A percentile compares a stretch with the other conserved stretches of the same genome.
phyloP scores from a whole-genome alignment of 2,888 invertebrate genomes.

The Pimpla rufipes region DNA sequence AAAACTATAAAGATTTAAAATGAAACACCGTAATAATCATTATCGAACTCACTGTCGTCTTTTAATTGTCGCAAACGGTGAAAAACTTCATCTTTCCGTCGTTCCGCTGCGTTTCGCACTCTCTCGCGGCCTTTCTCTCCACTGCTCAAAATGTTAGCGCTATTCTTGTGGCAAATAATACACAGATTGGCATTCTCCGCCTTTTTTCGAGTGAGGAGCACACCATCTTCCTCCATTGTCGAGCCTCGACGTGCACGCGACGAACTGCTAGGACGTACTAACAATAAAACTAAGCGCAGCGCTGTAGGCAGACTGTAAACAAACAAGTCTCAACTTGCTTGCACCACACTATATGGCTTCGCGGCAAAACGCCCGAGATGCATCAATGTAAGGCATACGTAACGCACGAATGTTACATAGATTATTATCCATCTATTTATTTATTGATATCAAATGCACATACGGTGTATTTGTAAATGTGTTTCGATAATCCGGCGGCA shows the following conservation, averaged over 20 bases:
- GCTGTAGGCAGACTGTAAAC: conserved; percentile 1
- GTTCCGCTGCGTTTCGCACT: conserved; percentile 38
- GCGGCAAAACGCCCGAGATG: too few relatives aligned
- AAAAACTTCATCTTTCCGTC: conserved; percentile 11
- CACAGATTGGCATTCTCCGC: background rate
- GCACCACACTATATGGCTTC: too few relatives aligned
- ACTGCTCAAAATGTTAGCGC: conserved; percentile 1
- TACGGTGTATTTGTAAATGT: too few relatives aligned
- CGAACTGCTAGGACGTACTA: conserved; percentile 4
- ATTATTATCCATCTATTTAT: too few relatives aligned
- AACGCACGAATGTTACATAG: too few relatives aligned
- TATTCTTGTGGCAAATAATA: conserved; percentile 43
- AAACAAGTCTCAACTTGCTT: conserved; percentile 1
- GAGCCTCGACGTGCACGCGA: too few relatives aligned
- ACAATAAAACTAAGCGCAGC: background rate
- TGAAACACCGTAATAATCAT: background rate
- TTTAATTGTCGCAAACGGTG: background rate
- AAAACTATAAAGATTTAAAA: background rate
- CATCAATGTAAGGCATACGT: too few relatives aligned
- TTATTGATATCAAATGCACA: too few relatives aligned
- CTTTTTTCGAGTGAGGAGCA: background rate
- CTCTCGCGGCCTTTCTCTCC: conserved; percentile 35
- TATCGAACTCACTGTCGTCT: background rate
- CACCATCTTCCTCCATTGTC: background rate
- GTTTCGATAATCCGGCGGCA: too few relatives aligned